Percentiles rank a stretch among this genome's conserved stretches.
Evolutionary conservation across 1,140 invertebrate species (phyloP).

Genomic region (Capitella teleta): DNA sequence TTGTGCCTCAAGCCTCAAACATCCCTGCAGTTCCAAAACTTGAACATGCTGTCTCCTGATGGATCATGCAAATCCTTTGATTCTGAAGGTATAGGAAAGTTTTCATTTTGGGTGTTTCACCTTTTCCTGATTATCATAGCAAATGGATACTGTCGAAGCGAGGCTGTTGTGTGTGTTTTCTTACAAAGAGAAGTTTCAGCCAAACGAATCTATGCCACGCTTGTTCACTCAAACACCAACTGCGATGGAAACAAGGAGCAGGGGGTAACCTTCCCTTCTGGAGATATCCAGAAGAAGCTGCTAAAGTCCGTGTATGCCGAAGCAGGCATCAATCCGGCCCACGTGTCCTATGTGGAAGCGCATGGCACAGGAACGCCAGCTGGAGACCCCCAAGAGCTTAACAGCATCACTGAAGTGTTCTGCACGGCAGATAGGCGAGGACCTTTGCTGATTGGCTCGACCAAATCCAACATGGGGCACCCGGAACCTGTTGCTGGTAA

Average conservation of each 20-base stretch:
- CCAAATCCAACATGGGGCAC: constrained; percentile 98
- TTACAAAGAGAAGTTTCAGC: constrained; percentile 67
- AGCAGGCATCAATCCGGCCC: constrained; percentile 64
- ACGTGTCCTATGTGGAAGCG: constrained; percentile 81
- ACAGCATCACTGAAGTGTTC: constrained; percentile 82
- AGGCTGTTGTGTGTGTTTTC: constrained; percentile 68
- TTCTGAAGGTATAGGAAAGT: constrained; percentile 51
- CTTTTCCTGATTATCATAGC: no score
- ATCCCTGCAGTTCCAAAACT: constrained; percentile 82
- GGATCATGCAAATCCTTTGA: constrained; percentile 92
- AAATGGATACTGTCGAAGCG: constrained; percentile 86
- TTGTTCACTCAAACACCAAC: constrained; percentile 76
- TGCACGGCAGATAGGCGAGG: constrained; percentile 57
- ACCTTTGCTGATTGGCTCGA: constrained; percentile 81
- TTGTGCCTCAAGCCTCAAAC: constrained; percentile 74
- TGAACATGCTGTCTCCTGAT: constrained; percentile 79
- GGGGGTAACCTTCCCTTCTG: constrained; percentile 81
- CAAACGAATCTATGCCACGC: constrained; percentile 69
- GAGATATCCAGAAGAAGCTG: constrained; percentile 72
- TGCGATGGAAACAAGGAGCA: constrained; percentile 75
- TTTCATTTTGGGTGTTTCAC: no score
- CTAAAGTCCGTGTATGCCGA: constrained; percentile 75
- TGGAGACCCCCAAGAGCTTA: constrained; percentile 94
- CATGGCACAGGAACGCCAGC: constrained; percentile 84
- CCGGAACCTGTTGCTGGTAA: constrained; percentile 85